Base-by-base conservation (phyloP, 1,140 invertebrate species). In the Prorops nasuta region DNA sequence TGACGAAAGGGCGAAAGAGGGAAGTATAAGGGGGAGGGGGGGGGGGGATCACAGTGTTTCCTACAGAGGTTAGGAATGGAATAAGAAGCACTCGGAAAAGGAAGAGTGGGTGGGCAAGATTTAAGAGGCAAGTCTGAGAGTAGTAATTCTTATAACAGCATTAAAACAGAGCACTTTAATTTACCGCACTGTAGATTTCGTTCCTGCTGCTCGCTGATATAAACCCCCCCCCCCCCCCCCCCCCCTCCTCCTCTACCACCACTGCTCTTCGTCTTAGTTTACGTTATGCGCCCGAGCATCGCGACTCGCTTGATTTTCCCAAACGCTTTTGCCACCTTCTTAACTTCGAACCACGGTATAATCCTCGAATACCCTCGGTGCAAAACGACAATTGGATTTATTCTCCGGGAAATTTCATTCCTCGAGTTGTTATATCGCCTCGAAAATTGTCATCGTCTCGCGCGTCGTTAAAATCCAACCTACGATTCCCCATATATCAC, bases 111-210 rank as follows among this genome's bases (percentile, higher is more conserved):
- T 19, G 21, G 24, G 39, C 32, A 49, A 49, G 55, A 54, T 53
- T 54, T 54, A 56, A 49, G 48, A 44, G 49, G 20, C 53, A 43
- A 38, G 31, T 31, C 39, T n/a, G 24, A 31, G 44, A 19, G 68
- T 61, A 63, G 71, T 74, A 74, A 72, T 72, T 71, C 71, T 69
- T 72, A 72, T 74, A 74, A 74, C 69, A 69, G 67, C 69, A 71
- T 74, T 74, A 72, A 72, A 74, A 74, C 68, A 60, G 67, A 70
- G 67, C 68, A 71, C 67, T 71, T 74, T 74, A 74, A 74, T 74
- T 74, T 74, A 74, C 71, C 71, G 71, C 71, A 72, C 71, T 73
- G 69, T 73, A 71, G 71, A 71, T 72, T 74, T 71, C 68, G 68
- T 74, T 72, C 71, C 67, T 66, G 56, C 59, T 58, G 59, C 52